Percentiles rank a stretch among this genome's conserved stretches.
Conservation (phyloP, 2,797 vertebrate genomes). For the Strix occidentalis region DNA sequence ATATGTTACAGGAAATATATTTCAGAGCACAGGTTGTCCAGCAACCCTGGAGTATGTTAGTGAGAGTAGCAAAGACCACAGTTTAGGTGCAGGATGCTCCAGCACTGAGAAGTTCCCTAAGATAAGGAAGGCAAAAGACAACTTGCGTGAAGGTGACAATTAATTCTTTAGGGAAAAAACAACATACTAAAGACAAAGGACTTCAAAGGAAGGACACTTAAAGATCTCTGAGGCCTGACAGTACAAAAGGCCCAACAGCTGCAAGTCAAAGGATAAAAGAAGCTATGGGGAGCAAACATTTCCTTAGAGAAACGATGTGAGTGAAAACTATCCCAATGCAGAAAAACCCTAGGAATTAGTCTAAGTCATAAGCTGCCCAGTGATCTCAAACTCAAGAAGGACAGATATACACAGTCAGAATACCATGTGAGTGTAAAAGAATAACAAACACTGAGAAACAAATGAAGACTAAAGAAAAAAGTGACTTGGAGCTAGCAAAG, state of each 20-base stretch:
- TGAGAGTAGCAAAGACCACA: neutral
- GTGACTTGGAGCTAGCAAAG: neutral
- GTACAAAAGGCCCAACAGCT: neutral
- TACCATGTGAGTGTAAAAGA: neutral
- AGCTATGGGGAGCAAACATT: neutral
- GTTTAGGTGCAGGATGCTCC: neutral
- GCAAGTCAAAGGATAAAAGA: neutral
- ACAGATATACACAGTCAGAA: neutral
- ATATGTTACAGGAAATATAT: neutral
- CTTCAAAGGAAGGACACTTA: neutral
- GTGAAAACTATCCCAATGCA: neutral
- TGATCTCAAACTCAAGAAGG: neutral
- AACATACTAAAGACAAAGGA: neutral
- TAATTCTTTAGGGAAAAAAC: neutral
- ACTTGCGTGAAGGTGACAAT: neutral
- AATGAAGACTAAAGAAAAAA: neutral
- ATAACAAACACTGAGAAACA: neutral
- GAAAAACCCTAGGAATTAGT: neutral
- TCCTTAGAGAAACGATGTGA: neutral
- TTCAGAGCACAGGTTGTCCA: neutral
- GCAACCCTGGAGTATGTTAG: neutral
- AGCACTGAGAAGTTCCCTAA: neutral
- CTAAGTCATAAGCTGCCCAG: neutral
- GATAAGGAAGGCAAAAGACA: neutral
- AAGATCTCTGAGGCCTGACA: neutral